phyloP scores from a whole-genome alignment of 2,888 invertebrate genomes.

The Epinotia ramella region DNA sequence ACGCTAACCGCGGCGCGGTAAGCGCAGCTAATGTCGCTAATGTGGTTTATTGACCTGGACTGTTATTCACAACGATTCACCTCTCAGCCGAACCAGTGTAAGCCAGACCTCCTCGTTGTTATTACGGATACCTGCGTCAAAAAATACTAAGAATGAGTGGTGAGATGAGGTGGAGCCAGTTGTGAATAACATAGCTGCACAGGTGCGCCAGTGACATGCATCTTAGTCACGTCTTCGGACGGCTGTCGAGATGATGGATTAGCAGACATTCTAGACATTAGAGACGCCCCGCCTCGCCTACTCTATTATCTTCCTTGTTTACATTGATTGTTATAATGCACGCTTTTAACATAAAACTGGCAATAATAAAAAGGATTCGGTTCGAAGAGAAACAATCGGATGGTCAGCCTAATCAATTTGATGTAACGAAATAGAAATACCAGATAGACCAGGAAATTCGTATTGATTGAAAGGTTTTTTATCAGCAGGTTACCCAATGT shows the following conservation, averaged over 20 bases:
- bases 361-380: neutral
- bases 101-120: neutral
- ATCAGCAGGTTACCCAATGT: slow-evolving; percentile 12
- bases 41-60: slow-evolving; percentile 57
- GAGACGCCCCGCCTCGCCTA: slow-evolving; percentile 47
- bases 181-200: slow-evolving; percentile 38
- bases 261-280: slow-evolving; percentile 59
- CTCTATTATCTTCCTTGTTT: slow-evolving; percentile 27
- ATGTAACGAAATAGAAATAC: slow-evolving; percentile 21
- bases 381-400: neutral
- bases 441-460: slow-evolving; percentile 17
- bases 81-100: neutral
- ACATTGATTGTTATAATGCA: slow-evolving; percentile 36
- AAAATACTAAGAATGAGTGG: neutral
- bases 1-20: slow-evolving; percentile 9
- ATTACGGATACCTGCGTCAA: neutral
- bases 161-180: neutral
- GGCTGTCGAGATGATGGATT: slow-evolving; percentile 63
- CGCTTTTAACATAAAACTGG: slow-evolving; percentile 11
- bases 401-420: slow-evolving; percentile 14
- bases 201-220: slow-evolving; percentile 64
- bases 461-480: slow-evolving; percentile 13
- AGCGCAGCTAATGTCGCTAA: slow-evolving; percentile 25
- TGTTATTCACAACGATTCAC: neutral
- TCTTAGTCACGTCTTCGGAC: slow-evolving; percentile 63